Evolutionary conservation across 2,113 vertebrate genomes (phyloP).

Genomic region (Pardalotus punctatus): DNA sequence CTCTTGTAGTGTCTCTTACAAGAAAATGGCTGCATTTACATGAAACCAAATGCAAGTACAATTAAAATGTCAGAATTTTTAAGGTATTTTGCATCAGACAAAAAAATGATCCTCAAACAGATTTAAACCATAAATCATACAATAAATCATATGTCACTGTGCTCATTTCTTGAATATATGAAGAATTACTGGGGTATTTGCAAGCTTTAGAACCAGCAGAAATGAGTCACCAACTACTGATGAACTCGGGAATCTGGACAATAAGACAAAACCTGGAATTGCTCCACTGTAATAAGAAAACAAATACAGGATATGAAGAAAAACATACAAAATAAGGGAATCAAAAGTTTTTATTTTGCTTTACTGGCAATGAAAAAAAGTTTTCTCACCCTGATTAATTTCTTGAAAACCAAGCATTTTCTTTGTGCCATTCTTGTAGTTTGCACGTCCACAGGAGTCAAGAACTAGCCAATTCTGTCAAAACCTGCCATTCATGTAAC

Average conservation of each 20-base stretch:
- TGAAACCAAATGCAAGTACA: not conserved
- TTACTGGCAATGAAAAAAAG: not conserved
- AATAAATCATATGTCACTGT: not conserved
- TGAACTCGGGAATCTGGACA: not conserved
- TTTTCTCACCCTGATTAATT: not conserved
- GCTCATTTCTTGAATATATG: not conserved
- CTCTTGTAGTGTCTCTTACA: not conserved
- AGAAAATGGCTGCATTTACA: not conserved
- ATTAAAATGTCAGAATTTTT: not conserved
- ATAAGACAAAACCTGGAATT: not conserved
- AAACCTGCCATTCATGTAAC: not conserved
- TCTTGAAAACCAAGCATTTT: not conserved
- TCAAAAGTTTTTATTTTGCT: not conserved
- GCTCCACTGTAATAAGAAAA: not conserved
- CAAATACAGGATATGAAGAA: not conserved
- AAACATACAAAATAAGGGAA: not conserved
- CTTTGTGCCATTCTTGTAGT: not conserved
- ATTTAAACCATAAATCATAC: not conserved
- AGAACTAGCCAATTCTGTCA: not conserved
- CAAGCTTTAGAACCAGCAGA: not conserved
- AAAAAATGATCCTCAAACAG: not conserved
- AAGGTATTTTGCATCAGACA: not conserved
- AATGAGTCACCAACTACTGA: not conserved
- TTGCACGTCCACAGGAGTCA: not conserved
- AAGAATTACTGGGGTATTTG: not conserved